A percentile compares a stretch with the other conserved stretches of the same genome.
phyloP scores from a whole-genome alignment of 2,113 vertebrate species.

The Notechis scutatus region DNA sequence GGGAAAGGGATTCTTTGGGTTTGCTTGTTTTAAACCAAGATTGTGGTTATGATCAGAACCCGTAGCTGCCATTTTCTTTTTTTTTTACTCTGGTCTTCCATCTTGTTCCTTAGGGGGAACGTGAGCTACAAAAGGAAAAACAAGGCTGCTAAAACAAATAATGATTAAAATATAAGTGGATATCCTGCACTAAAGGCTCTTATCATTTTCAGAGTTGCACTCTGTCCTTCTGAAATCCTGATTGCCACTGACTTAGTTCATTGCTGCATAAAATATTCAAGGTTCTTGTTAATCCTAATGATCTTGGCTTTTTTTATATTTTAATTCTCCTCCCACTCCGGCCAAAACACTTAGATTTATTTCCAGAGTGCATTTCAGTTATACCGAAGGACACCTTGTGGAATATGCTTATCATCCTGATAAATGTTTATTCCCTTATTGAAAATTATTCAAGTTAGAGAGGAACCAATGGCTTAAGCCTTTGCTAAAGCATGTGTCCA shows the following conservation, averaged over 20 bases:
- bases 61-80: not conserved
- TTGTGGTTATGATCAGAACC: not conserved
- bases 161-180: not conserved
- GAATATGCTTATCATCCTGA: constrained; percentile 42
- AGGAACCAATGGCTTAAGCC: constrained; percentile 24
- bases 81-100: not conserved
- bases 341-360: not conserved
- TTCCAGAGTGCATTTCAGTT: constrained; percentile 17
- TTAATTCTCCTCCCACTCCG: not conserved
- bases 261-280: not conserved
- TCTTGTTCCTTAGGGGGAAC: not conserved
- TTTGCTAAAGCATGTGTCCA: constrained; percentile 49
- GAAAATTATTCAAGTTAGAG: constrained; percentile 61
- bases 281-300: not conserved
- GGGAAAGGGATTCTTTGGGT: not conserved
- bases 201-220: not conserved
- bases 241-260: not conserved
- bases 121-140: not conserved
- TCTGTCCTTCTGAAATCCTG: not conserved
- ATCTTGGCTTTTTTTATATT: not conserved
- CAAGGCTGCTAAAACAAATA: not conserved
- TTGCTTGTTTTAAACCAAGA: not conserved
- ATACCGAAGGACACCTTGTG: constrained; percentile 20
- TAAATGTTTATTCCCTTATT: constrained; percentile 49
- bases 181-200: not conserved